Evolutionary conservation across 2,888 invertebrate species (phyloP), one percentile per base, ranked within the genome.

Genomic region (Punctoribates punctum): DNA sequence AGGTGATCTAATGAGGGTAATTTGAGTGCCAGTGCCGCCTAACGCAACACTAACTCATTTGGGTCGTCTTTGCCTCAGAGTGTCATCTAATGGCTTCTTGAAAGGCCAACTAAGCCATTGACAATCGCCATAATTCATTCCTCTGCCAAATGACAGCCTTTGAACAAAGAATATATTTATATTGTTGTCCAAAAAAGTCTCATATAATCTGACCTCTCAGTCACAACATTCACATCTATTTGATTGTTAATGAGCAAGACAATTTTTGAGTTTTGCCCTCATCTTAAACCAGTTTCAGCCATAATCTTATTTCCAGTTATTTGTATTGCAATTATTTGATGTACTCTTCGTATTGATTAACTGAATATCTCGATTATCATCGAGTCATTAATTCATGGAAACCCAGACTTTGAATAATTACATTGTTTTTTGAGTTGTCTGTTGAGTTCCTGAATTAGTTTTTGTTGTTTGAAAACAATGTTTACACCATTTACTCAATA

Each of bases 1-100:
- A 48, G 65, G 42, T 72, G 48, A 17, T 48, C 46, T 72, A 72
- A 72, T 72, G 72, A 72, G 72, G 46, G 72, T 48, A 72, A 72
- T 72, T 72, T 72, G 15, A 72, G 72, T 72, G 46, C 62, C 29
- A 27, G 25, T 29, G 25, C 17, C 72, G 23, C 60, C 29, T 23
- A 15, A 60, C 51, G 17, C 51, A 51, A 51, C 51, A 51, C 51
- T 20, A 51, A 60, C 20, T 60, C 60, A 60, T 60, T 60, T 60
- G 27, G 23, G 60, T 29, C 60, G 13, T 23, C 60, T 67, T 11
- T 38, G 15, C 67, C 38, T 72, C 46, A 15, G 65, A 20, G 38
- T 67, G 65, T 46, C 72, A 72, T 48, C 72, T 48, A 72, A 72
- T 72, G 48, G 48, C 25, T 46, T 38, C 46, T 48, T 48, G 48